A percentile compares a stretch with the other conserved stretches of the same genome.
phyloP scores from a whole-genome alignment of 2,888 invertebrate genomes.

The Biston betularia region DNA sequence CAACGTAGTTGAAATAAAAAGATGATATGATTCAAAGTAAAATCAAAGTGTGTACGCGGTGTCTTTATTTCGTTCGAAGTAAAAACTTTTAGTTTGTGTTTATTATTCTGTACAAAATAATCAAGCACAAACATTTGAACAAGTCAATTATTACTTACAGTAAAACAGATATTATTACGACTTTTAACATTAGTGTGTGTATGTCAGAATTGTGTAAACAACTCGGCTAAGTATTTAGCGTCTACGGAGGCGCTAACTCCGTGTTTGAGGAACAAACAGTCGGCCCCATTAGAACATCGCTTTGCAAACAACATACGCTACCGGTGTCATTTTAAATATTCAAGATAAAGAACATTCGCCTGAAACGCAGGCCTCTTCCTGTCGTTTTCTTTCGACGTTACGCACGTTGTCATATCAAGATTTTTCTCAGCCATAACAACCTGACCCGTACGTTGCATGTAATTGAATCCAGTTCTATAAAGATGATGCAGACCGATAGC shows the following conservation, averaged over 20 bases:
- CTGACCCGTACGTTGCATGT: conserved; percentile 32
- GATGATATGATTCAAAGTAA: background rate
- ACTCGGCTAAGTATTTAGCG: conserved; percentile 62
- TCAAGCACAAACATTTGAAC: background rate
- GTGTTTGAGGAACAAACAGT: conserved; percentile 66
- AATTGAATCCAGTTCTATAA: conserved; percentile 38
- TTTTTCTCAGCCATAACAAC: conserved; percentile 32
- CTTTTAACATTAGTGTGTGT: conserved; percentile 49
- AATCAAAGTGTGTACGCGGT: background rate
- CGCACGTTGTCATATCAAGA: conserved; percentile 26
- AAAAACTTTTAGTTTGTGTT: background rate
- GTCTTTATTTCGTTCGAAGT: too few relatives aligned
- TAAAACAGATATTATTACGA: conserved; percentile 16
- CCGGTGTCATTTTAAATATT: conserved; percentile 38
- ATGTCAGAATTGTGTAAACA: conserved; percentile 45
- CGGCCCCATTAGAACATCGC: conserved; percentile 50
- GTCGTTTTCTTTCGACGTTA: conserved; percentile 15
- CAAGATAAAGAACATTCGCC: conserved; percentile 16
- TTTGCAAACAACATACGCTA: conserved; percentile 46
- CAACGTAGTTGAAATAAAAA: background rate
- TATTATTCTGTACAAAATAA: background rate
- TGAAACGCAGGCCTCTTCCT: conserved; percentile 7
- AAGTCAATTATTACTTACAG: background rate
- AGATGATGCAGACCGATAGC: conserved; percentile 36
- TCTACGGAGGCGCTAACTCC: conserved; percentile 63